Conservation (phyloP, 2,888 invertebrate genomes). For the Cephus runcator region DNA sequence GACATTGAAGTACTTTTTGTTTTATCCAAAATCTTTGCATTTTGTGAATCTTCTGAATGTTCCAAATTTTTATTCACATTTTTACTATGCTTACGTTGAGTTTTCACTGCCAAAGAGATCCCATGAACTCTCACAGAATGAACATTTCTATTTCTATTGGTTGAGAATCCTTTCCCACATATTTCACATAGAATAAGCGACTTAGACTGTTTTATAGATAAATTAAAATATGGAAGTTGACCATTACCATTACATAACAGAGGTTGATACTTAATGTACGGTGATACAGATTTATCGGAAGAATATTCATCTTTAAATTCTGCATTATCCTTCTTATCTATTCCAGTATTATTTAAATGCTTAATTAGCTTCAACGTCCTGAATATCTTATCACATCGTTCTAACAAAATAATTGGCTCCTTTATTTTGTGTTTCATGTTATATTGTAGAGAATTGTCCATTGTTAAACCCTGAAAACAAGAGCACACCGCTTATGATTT, state of each 20-base stretch:
- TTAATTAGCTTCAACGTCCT: conserved; percentile 54
- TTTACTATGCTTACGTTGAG: neutral
- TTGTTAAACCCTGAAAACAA: conserved; percentile 18
- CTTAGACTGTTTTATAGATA: conserved; percentile 45
- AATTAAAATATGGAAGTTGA: conserved; percentile 47
- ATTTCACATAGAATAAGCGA: conserved; percentile 47
- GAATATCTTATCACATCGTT: conserved; percentile 62
- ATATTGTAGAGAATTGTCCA: conserved; percentile 17
- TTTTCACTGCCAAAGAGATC: neutral
- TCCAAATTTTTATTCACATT: neutral
- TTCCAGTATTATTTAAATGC: neutral
- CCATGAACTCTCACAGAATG: neutral
- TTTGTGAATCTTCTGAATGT: neutral
- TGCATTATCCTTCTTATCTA: neutral
- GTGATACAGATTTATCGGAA: neutral
- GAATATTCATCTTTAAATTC: neutral
- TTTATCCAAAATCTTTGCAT: neutral
- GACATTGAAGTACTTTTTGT: neutral
- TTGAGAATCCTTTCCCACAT: neutral
- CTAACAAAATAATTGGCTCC: conserved; percentile 46
- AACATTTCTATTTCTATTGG: neutral
- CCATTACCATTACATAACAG: conserved; percentile 40
- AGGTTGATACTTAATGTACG: conserved; percentile 43
- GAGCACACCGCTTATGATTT: neutral
- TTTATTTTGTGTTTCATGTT: conserved; percentile 32